Evolutionary conservation across 2,113 vertebrate genomes (phyloP), one percentile per base, ranked within the genome.

Genomic region (Loxodonta africana): DNA sequence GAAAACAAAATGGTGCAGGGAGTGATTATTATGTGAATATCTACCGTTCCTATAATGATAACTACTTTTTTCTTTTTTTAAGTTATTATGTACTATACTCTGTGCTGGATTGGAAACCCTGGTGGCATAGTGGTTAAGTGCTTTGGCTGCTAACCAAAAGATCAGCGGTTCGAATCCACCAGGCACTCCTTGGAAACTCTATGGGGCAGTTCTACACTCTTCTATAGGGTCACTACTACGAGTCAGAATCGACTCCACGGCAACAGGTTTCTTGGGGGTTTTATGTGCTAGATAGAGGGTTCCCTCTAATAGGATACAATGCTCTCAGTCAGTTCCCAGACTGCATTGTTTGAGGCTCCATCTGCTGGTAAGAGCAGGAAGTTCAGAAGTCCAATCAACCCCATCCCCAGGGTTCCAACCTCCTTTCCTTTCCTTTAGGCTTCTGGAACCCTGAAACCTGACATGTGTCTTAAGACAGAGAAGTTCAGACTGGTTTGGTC

Each of bases 311-410:
- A 4, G 62, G 30, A 20, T 14, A 8, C 69, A 15, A 6, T 0
- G 51, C 20, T 76, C 71, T n/a, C 6, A 0, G 69, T 44, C 69
- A 8, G 8, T 11, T 78, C n/a, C 60, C 48, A 6, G 53, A 78
- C 48, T 11, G 62, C 25, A 0, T 67, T 90, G 93, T 73, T 80
- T 37, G 12, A 71, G 60, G 83, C 95, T 15, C 96, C 92, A 80
- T 37, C 92, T 97, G 83, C 93, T 95, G 96, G 96, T n/a, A 0
- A 30, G 60, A 89, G 30, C 53, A 10, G 83, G 80, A 86, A 95
- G 57, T 91, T 88, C 73, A 41, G 62, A 51, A 82, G 62, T 37
- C 60, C 21, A 23, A 0, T 73, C 30, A 2, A 11, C 37, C n/a
- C 48, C 21, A 20, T 6, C 46, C 46, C 0, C 33, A 2, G 37